phyloP scores from a whole-genome alignment of 1,140 invertebrate genomes.

The Polypedilum vanderplanki region DNA sequence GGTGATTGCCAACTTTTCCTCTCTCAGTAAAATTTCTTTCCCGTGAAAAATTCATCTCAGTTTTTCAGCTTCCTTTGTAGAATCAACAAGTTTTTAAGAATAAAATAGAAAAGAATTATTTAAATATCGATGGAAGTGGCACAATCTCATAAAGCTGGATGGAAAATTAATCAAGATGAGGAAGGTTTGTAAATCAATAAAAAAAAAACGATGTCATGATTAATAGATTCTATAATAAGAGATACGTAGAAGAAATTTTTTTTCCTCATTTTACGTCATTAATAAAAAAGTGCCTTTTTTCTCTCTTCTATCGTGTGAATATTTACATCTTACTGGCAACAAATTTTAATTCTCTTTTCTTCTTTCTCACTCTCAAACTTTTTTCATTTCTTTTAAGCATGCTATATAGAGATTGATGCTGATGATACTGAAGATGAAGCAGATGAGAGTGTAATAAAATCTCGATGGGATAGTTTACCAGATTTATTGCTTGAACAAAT shows the following conservation, averaged over 20 bases:
- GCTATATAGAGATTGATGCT: slow-evolving; percentile 53
- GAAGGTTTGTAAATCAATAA: slow-evolving; percentile 12
- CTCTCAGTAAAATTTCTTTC: not conserved
- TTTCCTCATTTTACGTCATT: not conserved
- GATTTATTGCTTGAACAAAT: slow-evolving; percentile 72
- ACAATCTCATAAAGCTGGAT: slow-evolving; percentile 15
- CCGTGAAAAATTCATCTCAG: not conserved
- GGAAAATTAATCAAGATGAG: slow-evolving; percentile 25
- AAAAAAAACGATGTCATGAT: not conserved
- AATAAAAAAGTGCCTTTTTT: too few relatives aligned
- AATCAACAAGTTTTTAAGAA: not conserved
- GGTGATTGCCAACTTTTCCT: not conserved
- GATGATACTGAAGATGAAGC: slow-evolving; percentile 44
- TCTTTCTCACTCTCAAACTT: too few relatives aligned
- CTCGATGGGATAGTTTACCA: slow-evolving; percentile 62
- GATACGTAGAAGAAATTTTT: not conserved
- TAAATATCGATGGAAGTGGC: not conserved
- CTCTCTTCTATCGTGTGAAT: not conserved
- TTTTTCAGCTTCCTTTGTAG: not conserved
- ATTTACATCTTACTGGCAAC: too few relatives aligned
- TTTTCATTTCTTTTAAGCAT: slow-evolving; percentile 42
- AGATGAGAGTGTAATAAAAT: slow-evolving; percentile 44
- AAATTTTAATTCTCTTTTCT: too few relatives aligned
- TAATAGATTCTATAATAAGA: not conserved
- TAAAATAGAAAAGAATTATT: not conserved